Percentiles rank a stretch among this genome's conserved stretches.
Conservation (phyloP, 2,797 vertebrate genomes). For the Myotis findleyi region DNA sequence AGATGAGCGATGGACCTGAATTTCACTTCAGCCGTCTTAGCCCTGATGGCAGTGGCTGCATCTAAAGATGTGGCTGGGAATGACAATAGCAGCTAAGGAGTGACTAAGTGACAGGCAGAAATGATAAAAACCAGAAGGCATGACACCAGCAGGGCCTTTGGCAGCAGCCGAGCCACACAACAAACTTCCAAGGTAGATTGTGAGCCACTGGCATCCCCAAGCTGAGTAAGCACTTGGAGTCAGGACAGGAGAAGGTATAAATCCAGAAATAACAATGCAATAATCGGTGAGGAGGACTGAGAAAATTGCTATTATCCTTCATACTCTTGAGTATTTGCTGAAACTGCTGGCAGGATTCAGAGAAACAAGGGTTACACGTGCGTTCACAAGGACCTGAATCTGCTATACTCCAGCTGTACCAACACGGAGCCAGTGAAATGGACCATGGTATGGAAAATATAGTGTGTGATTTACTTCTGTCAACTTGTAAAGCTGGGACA, state of each 20-base stretch:
- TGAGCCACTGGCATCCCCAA: not conserved
- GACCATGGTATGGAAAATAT: conserved; percentile 77
- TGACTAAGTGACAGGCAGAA: not conserved
- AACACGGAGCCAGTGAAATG: conserved; percentile 76
- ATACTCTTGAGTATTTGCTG: not conserved
- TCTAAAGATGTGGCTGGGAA: not conserved
- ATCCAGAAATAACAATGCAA: conserved; percentile 40
- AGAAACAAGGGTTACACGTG: conserved; percentile 7
- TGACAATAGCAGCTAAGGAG: not conserved
- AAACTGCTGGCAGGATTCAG: conserved; percentile 57
- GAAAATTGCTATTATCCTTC: conserved; percentile 28
- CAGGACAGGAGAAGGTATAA: not conserved
- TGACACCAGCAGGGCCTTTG: not conserved
- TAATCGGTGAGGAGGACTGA: not conserved
- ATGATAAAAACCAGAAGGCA: not conserved
- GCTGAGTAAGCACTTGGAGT: not conserved
- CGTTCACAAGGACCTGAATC: conserved; percentile 18
- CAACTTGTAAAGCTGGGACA: conserved; percentile 68
- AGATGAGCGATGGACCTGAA: not conserved
- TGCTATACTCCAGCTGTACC: conserved; percentile 73
- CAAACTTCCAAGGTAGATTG: not conserved
- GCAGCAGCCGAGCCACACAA: not conserved
- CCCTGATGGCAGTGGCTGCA: not conserved
- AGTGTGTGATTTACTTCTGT: conserved; percentile 76
- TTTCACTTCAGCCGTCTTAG: not conserved